Conservation (phyloP, 2,888 invertebrate species). For the Lasioglossum leucozonium region DNA sequence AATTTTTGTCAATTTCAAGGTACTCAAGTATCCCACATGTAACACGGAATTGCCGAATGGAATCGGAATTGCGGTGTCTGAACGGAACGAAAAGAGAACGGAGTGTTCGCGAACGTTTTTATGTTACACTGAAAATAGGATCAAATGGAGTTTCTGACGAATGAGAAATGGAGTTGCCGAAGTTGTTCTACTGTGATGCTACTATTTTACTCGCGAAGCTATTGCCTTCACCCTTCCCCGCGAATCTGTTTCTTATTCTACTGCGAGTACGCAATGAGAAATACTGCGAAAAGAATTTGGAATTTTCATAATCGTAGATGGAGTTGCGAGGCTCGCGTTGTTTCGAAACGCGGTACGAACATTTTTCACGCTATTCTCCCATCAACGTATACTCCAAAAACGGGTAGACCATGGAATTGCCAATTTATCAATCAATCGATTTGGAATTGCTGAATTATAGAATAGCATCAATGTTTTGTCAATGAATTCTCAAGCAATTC, state of each 20-base stretch:
- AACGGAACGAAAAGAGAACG: background rate
- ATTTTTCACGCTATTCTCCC: background rate
- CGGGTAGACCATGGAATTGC: background rate
- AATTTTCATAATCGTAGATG: background rate
- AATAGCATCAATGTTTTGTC: background rate
- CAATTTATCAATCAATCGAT: background rate
- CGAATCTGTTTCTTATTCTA: background rate
- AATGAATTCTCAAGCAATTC: background rate
- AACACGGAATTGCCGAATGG: background rate
- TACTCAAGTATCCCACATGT: background rate
- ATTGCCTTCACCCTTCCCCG: background rate
- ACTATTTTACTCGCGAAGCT: background rate
- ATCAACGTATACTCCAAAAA: background rate
- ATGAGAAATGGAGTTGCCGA: background rate
- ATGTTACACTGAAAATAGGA: background rate
- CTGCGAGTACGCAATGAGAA: background rate
- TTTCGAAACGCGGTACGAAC: background rate
- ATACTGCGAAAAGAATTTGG: background rate
- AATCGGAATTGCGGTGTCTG: background rate
- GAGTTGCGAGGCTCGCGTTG: background rate
- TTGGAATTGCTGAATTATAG: constrained; percentile 41
- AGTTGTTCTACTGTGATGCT: constrained; percentile 2
- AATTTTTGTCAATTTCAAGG: background rate
- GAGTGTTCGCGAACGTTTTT: background rate
- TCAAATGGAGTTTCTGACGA: background rate